A percentile compares a stretch with the other conserved stretches of the same genome.
These are phyloP conservation scores for Dryadula phaetusa DNA, from an alignment of 2,888 invertebrate genomes.

Conservation along the genomic window DNA sequence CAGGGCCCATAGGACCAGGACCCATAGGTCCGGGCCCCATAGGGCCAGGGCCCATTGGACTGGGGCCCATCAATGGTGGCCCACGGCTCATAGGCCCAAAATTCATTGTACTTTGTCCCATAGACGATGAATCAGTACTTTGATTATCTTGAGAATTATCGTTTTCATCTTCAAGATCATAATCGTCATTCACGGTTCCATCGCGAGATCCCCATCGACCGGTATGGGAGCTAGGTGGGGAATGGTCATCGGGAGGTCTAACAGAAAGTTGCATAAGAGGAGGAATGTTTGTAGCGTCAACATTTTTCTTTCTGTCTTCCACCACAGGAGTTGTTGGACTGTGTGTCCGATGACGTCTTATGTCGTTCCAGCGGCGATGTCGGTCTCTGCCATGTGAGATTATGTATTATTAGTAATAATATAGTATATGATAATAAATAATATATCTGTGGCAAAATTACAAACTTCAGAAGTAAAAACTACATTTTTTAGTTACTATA, in stretches of 20 bases:
- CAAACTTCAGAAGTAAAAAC: too few species aligned
- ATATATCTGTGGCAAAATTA: not conserved
- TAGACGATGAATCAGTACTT: conserved; percentile 42
- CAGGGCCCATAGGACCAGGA: conserved; percentile 45
- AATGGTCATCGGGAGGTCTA: conserved; percentile 61
- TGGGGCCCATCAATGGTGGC: conserved; percentile 50
- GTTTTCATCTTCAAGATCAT: conserved; percentile 54
- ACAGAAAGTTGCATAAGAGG: conserved; percentile 72
- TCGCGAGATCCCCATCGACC: conserved; percentile 59
- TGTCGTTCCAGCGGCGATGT: conserved; percentile 68
- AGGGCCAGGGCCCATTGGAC: conserved; percentile 48
- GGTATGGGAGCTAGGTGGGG: conserved; percentile 52
- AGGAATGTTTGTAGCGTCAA: conserved; percentile 61
- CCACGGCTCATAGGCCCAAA: conserved; percentile 42
- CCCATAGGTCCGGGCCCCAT: conserved; percentile 49
- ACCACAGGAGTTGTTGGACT: conserved; percentile 64
- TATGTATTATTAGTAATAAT: not conserved
- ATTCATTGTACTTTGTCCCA: conserved; percentile 44
- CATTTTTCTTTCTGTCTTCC: conserved; percentile 63
- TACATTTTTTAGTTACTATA: too few species aligned
- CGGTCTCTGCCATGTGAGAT: conserved; percentile 59
- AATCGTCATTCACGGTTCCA: conserved; percentile 55
- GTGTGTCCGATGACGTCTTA: conserved; percentile 59
- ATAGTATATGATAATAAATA: not conserved
- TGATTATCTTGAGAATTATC: conserved; percentile 44